A percentile compares a stretch with the other conserved stretches of the same genome.
Conservation (phyloP, 2,113 vertebrate genomes). For the Ctenodactylus gundi region DNA sequence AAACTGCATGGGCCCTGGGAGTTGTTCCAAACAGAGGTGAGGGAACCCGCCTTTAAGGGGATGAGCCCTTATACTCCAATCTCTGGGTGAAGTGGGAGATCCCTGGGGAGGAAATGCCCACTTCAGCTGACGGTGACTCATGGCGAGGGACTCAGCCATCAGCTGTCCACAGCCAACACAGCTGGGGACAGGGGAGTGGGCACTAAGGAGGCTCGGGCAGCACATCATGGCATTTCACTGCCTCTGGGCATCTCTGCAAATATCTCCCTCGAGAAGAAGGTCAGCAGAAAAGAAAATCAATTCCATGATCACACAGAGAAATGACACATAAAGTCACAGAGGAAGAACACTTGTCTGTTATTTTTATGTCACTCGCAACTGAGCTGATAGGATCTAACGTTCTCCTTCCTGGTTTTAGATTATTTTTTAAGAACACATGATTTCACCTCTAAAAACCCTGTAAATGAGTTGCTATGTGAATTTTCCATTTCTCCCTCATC, state of each 20-base stretch:
- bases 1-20: not conserved
- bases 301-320: constrained; percentile 20
- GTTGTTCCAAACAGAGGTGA: not conserved
- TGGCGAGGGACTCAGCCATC: not conserved
- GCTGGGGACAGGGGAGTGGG: not conserved
- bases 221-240: not conserved
- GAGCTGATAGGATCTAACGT: constrained; percentile 63
- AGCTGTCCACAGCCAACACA: not conserved
- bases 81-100: not conserved
- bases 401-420: constrained; percentile 62
- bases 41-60: not conserved
- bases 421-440: constrained; percentile 61
- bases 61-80: not conserved
- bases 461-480: constrained; percentile 14
- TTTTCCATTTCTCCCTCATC: constrained; percentile 55
- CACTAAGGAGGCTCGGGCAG: not conserved
- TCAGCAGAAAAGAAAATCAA: not conserved
- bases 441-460: constrained; percentile 52
- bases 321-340: not conserved
- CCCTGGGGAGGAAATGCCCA: not conserved
- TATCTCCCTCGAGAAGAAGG: not conserved
- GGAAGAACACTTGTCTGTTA: constrained; percentile 18
- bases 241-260: not conserved
- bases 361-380: not conserved
- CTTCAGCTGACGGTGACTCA: not conserved